Evolutionary conservation across 2,113 vertebrate genomes (phyloP), one percentile per base, ranked within the genome.

Genomic region (Piaya cayana): DNA sequence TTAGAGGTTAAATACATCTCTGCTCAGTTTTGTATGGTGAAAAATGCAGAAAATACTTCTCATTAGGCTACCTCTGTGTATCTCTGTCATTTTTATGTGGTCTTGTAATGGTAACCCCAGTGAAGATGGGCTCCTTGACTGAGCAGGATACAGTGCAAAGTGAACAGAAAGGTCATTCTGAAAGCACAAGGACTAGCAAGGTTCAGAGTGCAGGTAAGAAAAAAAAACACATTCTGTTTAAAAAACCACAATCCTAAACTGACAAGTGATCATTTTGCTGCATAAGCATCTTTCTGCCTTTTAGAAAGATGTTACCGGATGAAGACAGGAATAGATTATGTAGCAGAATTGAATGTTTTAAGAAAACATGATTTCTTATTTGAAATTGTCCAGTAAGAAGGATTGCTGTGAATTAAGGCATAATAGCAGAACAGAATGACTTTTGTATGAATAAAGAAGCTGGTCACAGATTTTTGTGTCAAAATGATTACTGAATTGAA

Each of bases 351-450:
- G 30, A 83, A 71, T 43, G n/a, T 56, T 93, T 94, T 78, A 83
- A n/a, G 20, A n/a, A 77, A 56, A 88, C 71, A 71, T 94, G 15
- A 74, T 93, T 82, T 90, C 92, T 94, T 95, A 92, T 95, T 88
- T 86, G 90, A 84, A 93, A 78, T 92, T 71, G 60, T 71, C 76
- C 45, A 45, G 68, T 53, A 95, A 95, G 90, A 95, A 88, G 52
- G 59, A 95, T 94, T 75, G n/a, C 79, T 58, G 4, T 45, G 80
- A 81, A 81, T 90, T 95, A 87, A 93, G 53, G 60, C 18, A 0
- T 58, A 92, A 92, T 68, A 87, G 89, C 8, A 8, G 60, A 65
- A 52, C 52, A 2, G 7, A 32, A 6, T 92, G 67, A 49, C 68
- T 86, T 93, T 86, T 64, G n/a, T 71, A 59, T 75, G 52, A 88